Evolutionary conservation across 2,888 invertebrate genomes (phyloP).

Genomic region (Pilophorus perplexus): DNA sequence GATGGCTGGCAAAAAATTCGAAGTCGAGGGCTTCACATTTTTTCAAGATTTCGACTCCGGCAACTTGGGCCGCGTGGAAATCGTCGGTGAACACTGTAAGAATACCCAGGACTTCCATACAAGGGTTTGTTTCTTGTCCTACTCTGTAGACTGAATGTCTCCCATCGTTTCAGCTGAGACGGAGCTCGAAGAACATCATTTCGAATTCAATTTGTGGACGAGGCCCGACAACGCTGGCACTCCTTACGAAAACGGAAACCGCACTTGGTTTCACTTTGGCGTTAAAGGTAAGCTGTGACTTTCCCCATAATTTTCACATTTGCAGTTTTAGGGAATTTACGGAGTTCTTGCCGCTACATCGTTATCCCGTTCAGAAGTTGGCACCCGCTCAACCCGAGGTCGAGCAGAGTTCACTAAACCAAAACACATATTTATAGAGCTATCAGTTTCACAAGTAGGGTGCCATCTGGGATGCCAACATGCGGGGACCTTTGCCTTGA

Average conservation of each 20-base stretch:
- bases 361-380: no score
- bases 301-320: no score
- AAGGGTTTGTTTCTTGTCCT: not conserved
- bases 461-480: slow-evolving; percentile 15
- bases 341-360: no score
- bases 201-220: slow-evolving; percentile 88
- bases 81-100: slow-evolving; percentile 59
- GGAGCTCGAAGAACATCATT: slow-evolving; percentile 60
- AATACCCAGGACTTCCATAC: no score
- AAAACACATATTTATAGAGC: slow-evolving; percentile 23
- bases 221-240: slow-evolving; percentile 85
- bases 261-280: slow-evolving; percentile 92
- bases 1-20: slow-evolving; percentile 16
- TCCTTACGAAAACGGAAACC: slow-evolving; percentile 81
- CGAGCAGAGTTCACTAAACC: slow-evolving; percentile 22
- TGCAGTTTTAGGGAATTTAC: no score
- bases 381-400: slow-evolving; percentile 6
- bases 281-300: slow-evolving; percentile 63
- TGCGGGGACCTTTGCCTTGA: slow-evolving; percentile 14
- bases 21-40: slow-evolving; percentile 71
- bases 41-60: slow-evolving; percentile 88
- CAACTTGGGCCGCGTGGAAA: slow-evolving; percentile 79
- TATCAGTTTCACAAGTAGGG: slow-evolving; percentile 13
- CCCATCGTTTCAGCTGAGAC: slow-evolving; percentile 22
- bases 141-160: not conserved